Conservation (phyloP, 2,888 invertebrate species). For the Mamestra brassicae region DNA sequence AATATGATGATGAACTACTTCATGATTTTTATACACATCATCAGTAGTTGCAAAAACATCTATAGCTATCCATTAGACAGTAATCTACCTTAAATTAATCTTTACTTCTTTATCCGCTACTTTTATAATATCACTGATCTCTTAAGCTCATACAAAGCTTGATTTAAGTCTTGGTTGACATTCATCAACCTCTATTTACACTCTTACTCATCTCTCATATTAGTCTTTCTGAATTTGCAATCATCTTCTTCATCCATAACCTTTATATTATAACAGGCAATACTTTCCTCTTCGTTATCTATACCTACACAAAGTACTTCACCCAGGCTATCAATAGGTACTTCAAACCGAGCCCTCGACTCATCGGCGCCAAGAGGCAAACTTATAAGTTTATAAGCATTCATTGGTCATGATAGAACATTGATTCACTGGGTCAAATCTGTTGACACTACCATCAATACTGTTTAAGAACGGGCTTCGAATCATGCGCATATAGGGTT, state of each 20-base stretch:
- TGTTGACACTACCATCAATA: conserved; percentile 87
- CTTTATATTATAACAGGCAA: not conserved
- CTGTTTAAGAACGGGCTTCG: conserved; percentile 78
- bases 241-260: not conserved
- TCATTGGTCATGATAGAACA: conserved; percentile 83
- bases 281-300: not conserved
- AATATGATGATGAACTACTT: not conserved
- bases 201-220: too few species aligned
- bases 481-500: conserved; percentile 64
- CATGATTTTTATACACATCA: not conserved
- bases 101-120: not conserved
- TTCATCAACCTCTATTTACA: not conserved
- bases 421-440: conserved; percentile 88
- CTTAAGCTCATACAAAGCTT: not conserved
- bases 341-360: conserved; percentile 52
- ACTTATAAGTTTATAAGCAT: conserved; percentile 73
- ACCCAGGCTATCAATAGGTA: conserved; percentile 44
- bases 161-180: not conserved
- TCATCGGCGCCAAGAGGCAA: conserved; percentile 66
- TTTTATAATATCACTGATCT: not conserved
- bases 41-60: not conserved
- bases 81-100: not conserved
- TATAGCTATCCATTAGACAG: not conserved
- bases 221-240: not conserved
- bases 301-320: conserved; percentile 7